Base-by-base conservation (phyloP, 2,888 invertebrate species). In the Smittia sp. region DNA sequence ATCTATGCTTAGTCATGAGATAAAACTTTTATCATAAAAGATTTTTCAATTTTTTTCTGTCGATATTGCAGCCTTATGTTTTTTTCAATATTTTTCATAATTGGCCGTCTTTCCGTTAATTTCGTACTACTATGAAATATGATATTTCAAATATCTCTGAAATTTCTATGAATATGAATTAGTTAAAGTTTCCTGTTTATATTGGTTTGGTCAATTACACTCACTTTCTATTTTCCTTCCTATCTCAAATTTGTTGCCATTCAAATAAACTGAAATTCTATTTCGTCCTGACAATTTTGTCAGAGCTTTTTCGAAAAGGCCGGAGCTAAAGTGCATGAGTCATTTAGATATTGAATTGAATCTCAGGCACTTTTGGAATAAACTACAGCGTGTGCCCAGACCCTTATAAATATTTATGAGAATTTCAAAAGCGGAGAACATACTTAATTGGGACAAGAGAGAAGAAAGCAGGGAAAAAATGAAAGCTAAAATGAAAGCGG, bases 391-490 rank as follows among this genome's bases (percentile, higher is more conserved):
- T 32, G 25, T 24, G 41, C 24, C 68, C 20, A 46, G 46, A 68
- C 68, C 13, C 25, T 68, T 27, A 70, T 70, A 70, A 52, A 70
- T 70, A 70, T 70, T 70, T 70, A 70, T 70, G 54, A 18, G 6
- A 18, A 32, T 54, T 27, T 54, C 25, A 54, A 70, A 70, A 70
- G 69, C 54, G 52, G 69, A 24, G 69, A 70, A 54, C 32, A 15
- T 54, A 54, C 54, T 70, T 70, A 70, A 70, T 70, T 70, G 54
- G 46, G 54, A 54, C n/a, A 58, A 13, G 18, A 58, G 46, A 11
- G 11, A 46, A 46, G n/a, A 46, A 15, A 3, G 6, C 22, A 22
- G 6, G 22, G 18, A 58, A 58, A 9, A 58, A 58, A 58, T 58
- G 22, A 58, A 58, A 58, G n/a, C 7, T 20, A 20, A 58, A 58